Conservation (phyloP, 1,140 invertebrate species). For the Hycleus cichorii region DNA sequence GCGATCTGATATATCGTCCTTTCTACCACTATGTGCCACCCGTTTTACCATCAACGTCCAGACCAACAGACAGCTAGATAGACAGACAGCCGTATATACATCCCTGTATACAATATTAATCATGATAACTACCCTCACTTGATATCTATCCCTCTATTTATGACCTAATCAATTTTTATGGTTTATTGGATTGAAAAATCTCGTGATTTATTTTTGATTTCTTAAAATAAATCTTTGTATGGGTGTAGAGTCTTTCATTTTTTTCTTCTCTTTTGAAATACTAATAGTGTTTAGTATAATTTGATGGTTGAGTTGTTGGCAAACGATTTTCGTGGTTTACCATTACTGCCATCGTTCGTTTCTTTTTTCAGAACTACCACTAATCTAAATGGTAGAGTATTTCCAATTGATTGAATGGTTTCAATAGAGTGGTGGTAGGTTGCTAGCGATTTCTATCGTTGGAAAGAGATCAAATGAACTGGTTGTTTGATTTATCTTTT, state of each 20-base stretch:
- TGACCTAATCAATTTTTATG: too few species aligned
- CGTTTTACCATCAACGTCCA: conserved; percentile 15
- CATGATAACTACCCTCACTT: conserved; percentile 1
- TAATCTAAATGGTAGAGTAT: neutral
- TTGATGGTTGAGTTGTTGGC: too few species aligned
- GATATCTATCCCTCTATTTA: too few species aligned
- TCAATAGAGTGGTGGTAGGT: conserved; percentile 10
- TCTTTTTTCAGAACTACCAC: neutral
- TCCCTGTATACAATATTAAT: conserved; percentile 4
- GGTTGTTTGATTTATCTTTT: conserved; percentile 31
- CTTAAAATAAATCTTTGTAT: conserved; percentile 9
- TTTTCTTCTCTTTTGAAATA: neutral
- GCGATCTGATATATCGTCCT: conserved; percentile 22
- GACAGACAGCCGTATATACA: neutral
- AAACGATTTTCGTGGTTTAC: conserved; percentile 5
- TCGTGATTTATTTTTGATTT: conserved; percentile 5
- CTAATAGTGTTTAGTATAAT: too few species aligned
- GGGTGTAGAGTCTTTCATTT: conserved; percentile 5
- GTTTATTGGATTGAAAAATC: conserved; percentile 4
- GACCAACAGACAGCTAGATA: conserved; percentile 10
- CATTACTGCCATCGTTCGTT: neutral
- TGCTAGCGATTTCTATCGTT: conserved; percentile 21
- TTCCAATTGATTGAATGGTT: conserved; percentile 24
- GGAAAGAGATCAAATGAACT: neutral
- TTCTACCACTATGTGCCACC: too few species aligned